Base-by-base conservation (phyloP, 2,888 invertebrate species). In the Phyllotreta cruciferae region DNA sequence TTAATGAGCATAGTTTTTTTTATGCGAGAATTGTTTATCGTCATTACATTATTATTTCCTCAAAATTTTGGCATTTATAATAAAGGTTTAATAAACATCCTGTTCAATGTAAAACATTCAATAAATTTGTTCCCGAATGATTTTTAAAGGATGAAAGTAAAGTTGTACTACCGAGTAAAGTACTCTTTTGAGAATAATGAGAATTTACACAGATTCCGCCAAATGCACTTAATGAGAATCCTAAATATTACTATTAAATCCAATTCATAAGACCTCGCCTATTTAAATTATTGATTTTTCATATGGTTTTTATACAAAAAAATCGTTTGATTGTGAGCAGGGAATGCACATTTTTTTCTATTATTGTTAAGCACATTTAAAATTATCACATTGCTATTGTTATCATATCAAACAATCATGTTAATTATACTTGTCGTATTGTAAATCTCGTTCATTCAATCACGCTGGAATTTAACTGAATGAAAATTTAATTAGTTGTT, bases 1-100 rank as follows among this genome's bases (percentile, higher is more conserved):
- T 49, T 35, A 24, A 35, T 47, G 14, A 6, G n/a, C 24, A 13
- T 47, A 14, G 14, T 13, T 34, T 8, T 47, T 47, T 47, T 6
- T 47, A 47, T 36, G 49, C 36, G 49, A n/a, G 10, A 49, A 49
- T 49, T 35, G 3, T 49, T n/a, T n/a, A 49, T 35, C 6, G n/a
- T 9, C 8, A 6, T 44, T 47, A 47, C 14, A 47, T 9, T 10
- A 45, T 34, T 47, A 47, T 47, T 47, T 47, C 24, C 47, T 14
- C 9, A 14, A 14, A 47, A 47, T 47, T 34, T 14, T 9, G 34
- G n/a, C 14, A n/a, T 47, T 47, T 47, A 24, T 47, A 47, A 47
- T 14, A 6, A 47, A 9, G 34, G 34, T n/a, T 13, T 24, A 6
- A n/a, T 47, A 47, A 11, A 47, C 47, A 47, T 47, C 47, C 47